Conservation (phyloP, 2,113 vertebrate species). For the Pelobates fuscus region DNA sequence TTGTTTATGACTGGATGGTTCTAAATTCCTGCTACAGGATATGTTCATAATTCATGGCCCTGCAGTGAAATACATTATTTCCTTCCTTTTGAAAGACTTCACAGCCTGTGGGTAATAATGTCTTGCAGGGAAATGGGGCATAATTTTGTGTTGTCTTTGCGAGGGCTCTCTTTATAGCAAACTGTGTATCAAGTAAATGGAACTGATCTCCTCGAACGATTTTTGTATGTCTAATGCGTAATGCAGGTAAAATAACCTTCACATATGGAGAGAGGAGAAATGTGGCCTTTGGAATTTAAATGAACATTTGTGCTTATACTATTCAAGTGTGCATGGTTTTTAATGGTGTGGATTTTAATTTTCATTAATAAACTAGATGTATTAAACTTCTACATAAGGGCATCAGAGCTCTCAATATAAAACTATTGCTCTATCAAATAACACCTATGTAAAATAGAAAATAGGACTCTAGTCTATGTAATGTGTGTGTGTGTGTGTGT, state of each 20-base stretch:
- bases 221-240: slow-evolving; percentile 1
- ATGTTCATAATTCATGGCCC: background rate
- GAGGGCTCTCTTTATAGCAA: background rate
- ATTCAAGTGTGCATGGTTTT: too few relatives aligned
- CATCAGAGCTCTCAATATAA: too few relatives aligned
- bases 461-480: too few relatives aligned
- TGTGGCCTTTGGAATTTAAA: background rate
- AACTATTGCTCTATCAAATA: too few relatives aligned
- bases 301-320: background rate
- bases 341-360: too few relatives aligned
- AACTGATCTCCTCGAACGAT: background rate
- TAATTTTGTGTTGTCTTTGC: background rate
- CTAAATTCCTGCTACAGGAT: background rate
- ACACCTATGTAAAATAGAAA: too few relatives aligned
- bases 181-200: background rate
- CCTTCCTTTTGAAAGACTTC: background rate
- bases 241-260: background rate
- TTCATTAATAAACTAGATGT: too few relatives aligned
- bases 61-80: background rate
- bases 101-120: background rate
- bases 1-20: too few relatives aligned
- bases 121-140: background rate
- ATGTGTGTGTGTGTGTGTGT: too few relatives aligned
- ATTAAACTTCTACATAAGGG: too few relatives aligned
- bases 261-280: background rate